Base-by-base conservation (phyloP, 2,888 invertebrate species). In the Odontocerum albicorne region DNA sequence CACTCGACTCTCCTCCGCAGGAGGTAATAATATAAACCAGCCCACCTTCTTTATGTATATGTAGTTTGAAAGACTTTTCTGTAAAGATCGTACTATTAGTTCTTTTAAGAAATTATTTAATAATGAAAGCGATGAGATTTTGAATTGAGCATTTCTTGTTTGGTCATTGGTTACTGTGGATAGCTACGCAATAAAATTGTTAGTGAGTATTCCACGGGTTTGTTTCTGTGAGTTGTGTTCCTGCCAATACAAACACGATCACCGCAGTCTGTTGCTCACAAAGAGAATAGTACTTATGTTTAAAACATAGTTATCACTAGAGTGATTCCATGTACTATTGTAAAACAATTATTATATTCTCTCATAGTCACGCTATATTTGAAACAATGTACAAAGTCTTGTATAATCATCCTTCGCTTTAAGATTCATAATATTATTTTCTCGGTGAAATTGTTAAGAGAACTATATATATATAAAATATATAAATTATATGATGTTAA, bases 271-370 rank as follows among this genome's bases (percentile, higher is more conserved):
- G 40, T 49, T 47, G 60, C 56, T 59, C 55, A 55, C 47, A 36
- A 57, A 15, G 42, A 35, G 12, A 59, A 62, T 62, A 59, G 61
- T 62, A 62, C 61, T 62, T 62, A 62, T 62, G 61, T 62, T 62
- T 12, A 42, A 55, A 62, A 62, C 61, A 62, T 62, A 57, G 59
- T 53, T 49, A 57, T 57, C 59, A 53, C 59, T 43, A 43, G 39
- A 39, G 52, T 50, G 55, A 53, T 50, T 56, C 50, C 52, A 54
- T 43, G 61, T 62, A 62, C 61, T 62, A 59, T 60, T 59, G 49
- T 50, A 57, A 60, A 59, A 61, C 35, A 40, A 42, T 38, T 55
- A 49, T 54, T 49, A 52, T 33, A 20, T 31, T 39, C 49, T 45
- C 50, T 47, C 47, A 47, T 59, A 59, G 61, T 62, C 59, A 62